Percentiles rank a stretch among this genome's conserved stretches.
Conservation (phyloP, 2,888 invertebrate genomes). For the Pteria penguin region DNA sequence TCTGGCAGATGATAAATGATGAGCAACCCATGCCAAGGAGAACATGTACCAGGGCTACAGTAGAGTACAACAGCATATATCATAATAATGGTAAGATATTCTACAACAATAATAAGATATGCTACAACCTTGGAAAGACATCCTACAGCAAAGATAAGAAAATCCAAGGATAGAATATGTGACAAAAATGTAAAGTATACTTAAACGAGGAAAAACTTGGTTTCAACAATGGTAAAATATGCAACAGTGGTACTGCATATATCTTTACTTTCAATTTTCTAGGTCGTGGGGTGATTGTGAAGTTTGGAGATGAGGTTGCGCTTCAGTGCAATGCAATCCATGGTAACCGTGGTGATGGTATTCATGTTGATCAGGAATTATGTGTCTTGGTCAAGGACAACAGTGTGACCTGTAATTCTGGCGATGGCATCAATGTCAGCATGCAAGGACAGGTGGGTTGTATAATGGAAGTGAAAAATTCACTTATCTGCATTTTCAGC, state of each 20-base stretch:
- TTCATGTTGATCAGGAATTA: constrained; percentile 64
- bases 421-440: constrained; percentile 62
- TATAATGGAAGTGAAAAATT: background rate
- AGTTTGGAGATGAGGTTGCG: constrained; percentile 64
- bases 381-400: constrained; percentile 62
- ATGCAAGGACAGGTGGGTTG: constrained; percentile 48
- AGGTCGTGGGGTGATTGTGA: constrained; percentile 68
- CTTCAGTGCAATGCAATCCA: constrained; percentile 69
- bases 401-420: constrained; percentile 69
- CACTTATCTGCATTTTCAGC: too few species aligned
- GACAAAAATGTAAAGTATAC: too few species aligned
- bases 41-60: constrained; percentile 56
- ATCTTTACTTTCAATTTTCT: too few species aligned
- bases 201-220: too few species aligned
- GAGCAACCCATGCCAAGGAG: constrained; percentile 47
- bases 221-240: too few species aligned
- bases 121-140: background rate
- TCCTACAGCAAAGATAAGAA: too few species aligned
- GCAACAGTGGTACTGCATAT: too few species aligned
- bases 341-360: constrained; percentile 68
- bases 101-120: background rate
- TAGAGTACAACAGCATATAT: constrained; percentile 74
- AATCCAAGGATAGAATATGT: too few species aligned
- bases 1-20: constrained; percentile 50
- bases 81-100: constrained; percentile 67